Conservation (phyloP, 2,113 vertebrate genomes). For the Anseranas semipalmata region DNA sequence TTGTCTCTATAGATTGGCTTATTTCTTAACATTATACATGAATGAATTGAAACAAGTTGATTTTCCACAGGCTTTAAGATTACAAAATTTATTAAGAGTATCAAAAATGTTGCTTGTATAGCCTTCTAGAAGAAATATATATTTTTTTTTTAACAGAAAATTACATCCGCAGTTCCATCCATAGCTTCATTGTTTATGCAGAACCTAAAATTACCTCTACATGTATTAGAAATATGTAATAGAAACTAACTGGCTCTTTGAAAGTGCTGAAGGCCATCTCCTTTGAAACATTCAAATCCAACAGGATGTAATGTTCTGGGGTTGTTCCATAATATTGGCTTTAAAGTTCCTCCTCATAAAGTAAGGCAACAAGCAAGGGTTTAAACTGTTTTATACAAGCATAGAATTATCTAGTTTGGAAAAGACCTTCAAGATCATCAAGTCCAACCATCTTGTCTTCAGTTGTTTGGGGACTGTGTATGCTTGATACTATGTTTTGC, state of each 20-base stretch:
- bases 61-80: background rate
- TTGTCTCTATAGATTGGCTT: too few relatives aligned
- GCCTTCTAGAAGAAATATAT: background rate
- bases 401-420: background rate
- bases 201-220: background rate
- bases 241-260: background rate
- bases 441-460: background rate
- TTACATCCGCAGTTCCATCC: background rate
- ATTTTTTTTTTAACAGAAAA: too few relatives aligned
- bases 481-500: background rate
- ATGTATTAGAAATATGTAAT: background rate
- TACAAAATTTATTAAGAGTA: background rate
- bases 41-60: background rate
- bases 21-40: too few relatives aligned
- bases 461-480: background rate
- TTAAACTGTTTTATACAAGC: background rate
- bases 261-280: background rate
- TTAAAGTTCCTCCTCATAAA: background rate
- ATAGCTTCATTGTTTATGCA: background rate
- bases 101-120: background rate
- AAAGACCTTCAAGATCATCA: background rate
- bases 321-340: background rate
- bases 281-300: background rate
- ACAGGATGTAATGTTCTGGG: background rate
- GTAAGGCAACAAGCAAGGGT: background rate